These are phyloP conservation scores for Erebia aethiops DNA, from an alignment of 2,888 invertebrate species.

Conservation along the genomic window DNA sequence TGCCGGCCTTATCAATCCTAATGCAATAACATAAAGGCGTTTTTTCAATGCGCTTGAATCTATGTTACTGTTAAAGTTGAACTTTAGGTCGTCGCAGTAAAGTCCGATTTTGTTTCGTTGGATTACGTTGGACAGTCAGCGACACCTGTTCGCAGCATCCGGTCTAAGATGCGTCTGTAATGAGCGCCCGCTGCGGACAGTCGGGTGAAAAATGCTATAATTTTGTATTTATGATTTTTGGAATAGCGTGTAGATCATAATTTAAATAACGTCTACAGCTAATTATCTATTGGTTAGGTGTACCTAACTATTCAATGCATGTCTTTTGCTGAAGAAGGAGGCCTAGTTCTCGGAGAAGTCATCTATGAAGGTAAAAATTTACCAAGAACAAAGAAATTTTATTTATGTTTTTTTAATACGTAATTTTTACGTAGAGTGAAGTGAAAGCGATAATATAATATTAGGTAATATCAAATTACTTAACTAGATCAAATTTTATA, in stretches of 20 bases:
- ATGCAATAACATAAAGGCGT: slow-evolving; percentile 27
- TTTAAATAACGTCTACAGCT: too few relatives aligned
- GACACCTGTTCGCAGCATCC: slow-evolving; percentile 57
- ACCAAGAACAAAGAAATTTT: too few relatives aligned
- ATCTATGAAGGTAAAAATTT: too few relatives aligned
- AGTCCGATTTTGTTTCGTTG: slow-evolving; percentile 42
- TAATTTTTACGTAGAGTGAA: background rate
- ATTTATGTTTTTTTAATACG: background rate
- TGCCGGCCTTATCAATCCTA: slow-evolving; percentile 32
- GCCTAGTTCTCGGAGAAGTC: too few relatives aligned
- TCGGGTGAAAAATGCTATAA: slow-evolving; percentile 31
- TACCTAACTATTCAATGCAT: too few relatives aligned
- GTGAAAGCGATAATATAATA: too few relatives aligned
- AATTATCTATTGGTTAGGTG: too few relatives aligned
- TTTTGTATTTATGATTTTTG: background rate
- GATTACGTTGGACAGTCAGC: slow-evolving; percentile 51
- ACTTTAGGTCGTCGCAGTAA: slow-evolving; percentile 16
- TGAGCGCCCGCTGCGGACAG: slow-evolving; percentile 42
- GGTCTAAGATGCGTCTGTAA: slow-evolving; percentile 53
- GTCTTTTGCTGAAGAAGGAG: too few relatives aligned
- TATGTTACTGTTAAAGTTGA: slow-evolving; percentile 4
- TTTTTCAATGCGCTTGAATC: slow-evolving; percentile 13
- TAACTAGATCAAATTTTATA: too few relatives aligned
- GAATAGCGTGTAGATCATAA: too few relatives aligned
- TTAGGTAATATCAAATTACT: too few relatives aligned